Base-by-base conservation (phyloP, 2,888 invertebrate species). In the Caenorhabditis zanzibari region DNA sequence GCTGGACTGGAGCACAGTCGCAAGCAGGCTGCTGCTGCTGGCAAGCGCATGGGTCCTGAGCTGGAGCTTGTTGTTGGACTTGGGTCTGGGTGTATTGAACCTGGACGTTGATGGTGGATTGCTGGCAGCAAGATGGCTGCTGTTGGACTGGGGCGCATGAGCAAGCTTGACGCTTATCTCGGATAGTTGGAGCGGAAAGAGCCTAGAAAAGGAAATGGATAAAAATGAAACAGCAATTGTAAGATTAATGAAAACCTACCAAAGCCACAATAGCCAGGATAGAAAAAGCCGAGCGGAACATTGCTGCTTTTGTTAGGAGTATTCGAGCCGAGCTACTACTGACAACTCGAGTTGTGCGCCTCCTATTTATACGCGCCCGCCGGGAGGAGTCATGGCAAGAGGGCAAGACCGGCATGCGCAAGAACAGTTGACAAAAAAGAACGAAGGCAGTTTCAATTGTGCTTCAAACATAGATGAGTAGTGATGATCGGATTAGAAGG, bases 111-210 rank as follows among this genome's bases (percentile, higher is more conserved):
- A 77, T 64, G 32, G 72, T 69, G 16, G 73, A 38, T 63, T 80
- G 80, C 16, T 72, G 74, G 58, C 84, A 84, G 26, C 75, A 81
- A 0, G 66, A 61, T 52, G 80, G 69, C 19, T 59, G 56, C 38
- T 75, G 80, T 28, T 82, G 77, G n/a, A 82, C 82, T 61, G 81
- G 84, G 10, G 81, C 77, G 52, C 84, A 84, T 16, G 41, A 44
- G 56, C 86, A 87, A 49, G 85, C 72, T 71, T 88, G 88, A 22
- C 88, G 81, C 61, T 87, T 87, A n/a, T 84, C 77, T 16, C 88
- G 59, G 14, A 83, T 56, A 7, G 84, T 71, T 44, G 88, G 88
- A 26, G 85, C 84, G 26, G 84, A 66, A 49, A 87, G 49, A n/a
- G 81, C 85, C 88, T 88, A 38, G 14, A 80, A 66, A 64, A 9